phyloP scores from a whole-genome alignment of 2,888 invertebrate genomes.

The Quadroppia sp. region DNA sequence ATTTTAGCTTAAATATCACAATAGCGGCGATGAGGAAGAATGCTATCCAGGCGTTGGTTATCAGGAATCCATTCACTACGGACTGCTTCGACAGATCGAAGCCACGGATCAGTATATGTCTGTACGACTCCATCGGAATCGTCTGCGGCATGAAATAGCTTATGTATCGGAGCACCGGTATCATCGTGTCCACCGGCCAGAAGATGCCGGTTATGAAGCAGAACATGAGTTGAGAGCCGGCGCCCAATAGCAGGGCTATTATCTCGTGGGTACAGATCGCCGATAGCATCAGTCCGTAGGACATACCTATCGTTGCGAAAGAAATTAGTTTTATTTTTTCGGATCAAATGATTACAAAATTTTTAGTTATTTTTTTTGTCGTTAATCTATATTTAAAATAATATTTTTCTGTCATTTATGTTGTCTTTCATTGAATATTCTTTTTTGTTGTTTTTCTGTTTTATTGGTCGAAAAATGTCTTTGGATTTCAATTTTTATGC shows the following conservation, averaged over 20 bases:
- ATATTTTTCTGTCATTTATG: not conserved
- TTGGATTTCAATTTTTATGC: too few species aligned
- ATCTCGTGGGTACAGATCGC: slow-evolving; percentile 46
- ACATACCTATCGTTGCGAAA: slow-evolving; percentile 32
- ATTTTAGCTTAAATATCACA: slow-evolving; percentile 41
- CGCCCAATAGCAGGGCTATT: slow-evolving; percentile 56
- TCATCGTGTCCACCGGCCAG: slow-evolving; percentile 96
- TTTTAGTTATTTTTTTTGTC: too few species aligned
- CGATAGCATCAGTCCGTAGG: slow-evolving; percentile 45
- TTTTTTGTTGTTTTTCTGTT: too few species aligned
- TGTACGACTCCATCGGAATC: slow-evolving; percentile 67
- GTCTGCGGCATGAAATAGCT: slow-evolving; percentile 73
- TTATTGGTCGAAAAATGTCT: too few species aligned
- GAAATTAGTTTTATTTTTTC: not conserved
- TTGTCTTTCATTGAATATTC: not conserved
- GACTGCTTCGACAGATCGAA: slow-evolving; percentile 63
- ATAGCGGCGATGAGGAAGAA: slow-evolving; percentile 46
- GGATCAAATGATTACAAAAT: too few species aligned
- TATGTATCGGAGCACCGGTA: slow-evolving; percentile 68
- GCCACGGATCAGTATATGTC: slow-evolving; percentile 72
- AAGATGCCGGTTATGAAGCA: slow-evolving; percentile 67
- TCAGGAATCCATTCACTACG: slow-evolving; percentile 71
- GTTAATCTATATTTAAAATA: too few species aligned
- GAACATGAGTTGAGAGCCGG: slow-evolving; percentile 63
- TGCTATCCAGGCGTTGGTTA: slow-evolving; percentile 72